phyloP scores from a whole-genome alignment of 2,888 invertebrate genomes.

The Epistrophella euchroma region DNA sequence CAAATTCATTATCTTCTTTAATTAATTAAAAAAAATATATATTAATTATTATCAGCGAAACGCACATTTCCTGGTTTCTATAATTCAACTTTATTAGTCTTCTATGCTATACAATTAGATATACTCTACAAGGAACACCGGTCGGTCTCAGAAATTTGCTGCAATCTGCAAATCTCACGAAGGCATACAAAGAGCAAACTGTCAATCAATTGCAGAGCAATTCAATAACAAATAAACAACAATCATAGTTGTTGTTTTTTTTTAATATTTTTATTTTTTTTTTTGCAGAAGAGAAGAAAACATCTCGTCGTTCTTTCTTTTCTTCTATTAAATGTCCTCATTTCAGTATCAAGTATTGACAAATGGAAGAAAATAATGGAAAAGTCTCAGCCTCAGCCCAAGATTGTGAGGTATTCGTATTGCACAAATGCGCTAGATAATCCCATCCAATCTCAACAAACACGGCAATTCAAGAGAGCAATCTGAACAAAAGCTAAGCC shows the following conservation, averaged over 20 bases:
- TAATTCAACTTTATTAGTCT: conserved; percentile 6
- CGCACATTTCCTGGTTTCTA: conserved; percentile 55
- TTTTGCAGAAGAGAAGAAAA: conserved; percentile 4
- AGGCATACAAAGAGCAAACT: conserved; percentile 41
- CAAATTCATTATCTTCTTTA: conserved; percentile 62
- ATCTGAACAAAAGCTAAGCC: conserved; percentile 43
- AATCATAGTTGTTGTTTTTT: neutral
- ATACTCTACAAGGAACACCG: conserved; percentile 3
- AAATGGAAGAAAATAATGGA: conserved; percentile 29
- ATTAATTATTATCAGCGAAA: conserved; percentile 57
- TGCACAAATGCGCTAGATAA: conserved; percentile 57
- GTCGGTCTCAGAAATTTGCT: neutral
- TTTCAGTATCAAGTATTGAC: conserved; percentile 41
- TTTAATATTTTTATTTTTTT: neutral
- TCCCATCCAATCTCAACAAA: conserved; percentile 5
- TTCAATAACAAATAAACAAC: conserved; percentile 63
- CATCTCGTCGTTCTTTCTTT: conserved; percentile 36
- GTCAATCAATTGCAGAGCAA: conserved; percentile 70
- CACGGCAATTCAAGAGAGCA: conserved; percentile 45
- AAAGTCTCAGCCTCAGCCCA: conserved; percentile 26
- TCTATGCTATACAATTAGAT: too few species aligned
- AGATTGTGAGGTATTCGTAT: neutral
- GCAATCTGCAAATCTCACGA: neutral
- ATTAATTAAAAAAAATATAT: conserved; percentile 64
- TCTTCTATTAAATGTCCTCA: conserved; percentile 52